A percentile compares a stretch with the other conserved stretches of the same genome.
These are phyloP conservation scores for Zosterops hypoxanthus DNA, from an alignment of 2,113 vertebrate species.

Conservation along the genomic window DNA sequence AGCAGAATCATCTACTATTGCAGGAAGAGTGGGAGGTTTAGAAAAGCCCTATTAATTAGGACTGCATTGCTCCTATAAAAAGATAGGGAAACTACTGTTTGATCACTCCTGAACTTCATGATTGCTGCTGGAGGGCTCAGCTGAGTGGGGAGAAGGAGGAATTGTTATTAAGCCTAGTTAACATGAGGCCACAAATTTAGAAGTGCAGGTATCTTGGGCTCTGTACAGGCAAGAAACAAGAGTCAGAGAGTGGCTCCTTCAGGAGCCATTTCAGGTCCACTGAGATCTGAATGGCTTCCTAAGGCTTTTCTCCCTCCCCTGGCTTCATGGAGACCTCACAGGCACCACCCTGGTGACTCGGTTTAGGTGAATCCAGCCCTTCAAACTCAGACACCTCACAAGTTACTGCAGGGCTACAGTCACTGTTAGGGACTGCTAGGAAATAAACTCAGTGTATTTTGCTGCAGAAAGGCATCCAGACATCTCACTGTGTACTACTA, in stretches of 20 bases:
- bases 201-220: background rate
- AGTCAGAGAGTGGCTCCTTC: background rate
- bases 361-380: background rate
- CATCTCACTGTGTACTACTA: background rate
- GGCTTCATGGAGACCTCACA: background rate
- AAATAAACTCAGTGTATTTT: background rate
- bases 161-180: background rate
- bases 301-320: background rate
- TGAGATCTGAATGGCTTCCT: background rate
- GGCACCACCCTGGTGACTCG: rapidly evolving
- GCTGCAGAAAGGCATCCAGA: background rate
- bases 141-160: background rate
- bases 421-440: background rate
- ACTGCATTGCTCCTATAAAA: background rate
- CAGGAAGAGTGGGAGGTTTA: background rate
- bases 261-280: background rate
- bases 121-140: background rate
- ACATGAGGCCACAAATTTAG: background rate
- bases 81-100: background rate
- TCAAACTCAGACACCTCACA: background rate
- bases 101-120: background rate
- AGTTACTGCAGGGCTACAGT: background rate
- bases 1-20: background rate
- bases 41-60: background rate
- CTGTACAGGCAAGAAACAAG: background rate